Evolutionary conservation across 2,113 vertebrate genomes (phyloP).

Genomic region (Podarcis cretensis): DNA sequence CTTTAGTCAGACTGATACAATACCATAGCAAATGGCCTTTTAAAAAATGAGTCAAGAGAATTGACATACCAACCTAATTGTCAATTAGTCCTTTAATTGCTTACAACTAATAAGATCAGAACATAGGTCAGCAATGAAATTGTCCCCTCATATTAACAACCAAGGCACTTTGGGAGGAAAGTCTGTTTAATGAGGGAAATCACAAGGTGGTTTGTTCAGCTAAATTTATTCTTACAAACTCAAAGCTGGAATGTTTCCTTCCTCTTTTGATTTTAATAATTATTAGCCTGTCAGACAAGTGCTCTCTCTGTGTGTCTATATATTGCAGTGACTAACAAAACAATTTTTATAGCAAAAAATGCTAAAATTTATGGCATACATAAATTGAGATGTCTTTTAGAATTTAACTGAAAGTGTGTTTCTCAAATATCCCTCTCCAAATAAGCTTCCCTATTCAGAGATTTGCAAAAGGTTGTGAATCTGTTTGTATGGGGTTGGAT

Average conservation of each 20-base stretch:
- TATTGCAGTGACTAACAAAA: too few species aligned
- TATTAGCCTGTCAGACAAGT: neutral
- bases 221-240: constrained; percentile 11
- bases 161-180: constrained; percentile 16
- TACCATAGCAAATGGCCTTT: constrained; percentile 23
- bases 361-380: neutral
- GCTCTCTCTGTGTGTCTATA: neutral
- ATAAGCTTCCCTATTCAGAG: neutral
- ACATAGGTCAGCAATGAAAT: constrained; percentile 33
- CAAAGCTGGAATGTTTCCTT: neutral
- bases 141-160: constrained; percentile 6
- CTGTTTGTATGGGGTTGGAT: neutral
- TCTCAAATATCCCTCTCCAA: neutral
- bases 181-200: neutral
- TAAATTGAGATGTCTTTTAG: neutral
- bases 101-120: constrained; percentile 39
- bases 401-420: neutral
- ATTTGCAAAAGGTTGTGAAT: neutral
- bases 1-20: neutral
- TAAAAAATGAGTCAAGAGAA: constrained; percentile 26
- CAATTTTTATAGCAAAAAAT: neutral
- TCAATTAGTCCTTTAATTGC: constrained; percentile 33
- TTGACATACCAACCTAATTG: constrained; percentile 17
- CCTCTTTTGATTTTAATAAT: neutral
- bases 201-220: neutral